Conservation (phyloP, 1,140 invertebrate genomes). For the Heterodera carotae region DNA sequence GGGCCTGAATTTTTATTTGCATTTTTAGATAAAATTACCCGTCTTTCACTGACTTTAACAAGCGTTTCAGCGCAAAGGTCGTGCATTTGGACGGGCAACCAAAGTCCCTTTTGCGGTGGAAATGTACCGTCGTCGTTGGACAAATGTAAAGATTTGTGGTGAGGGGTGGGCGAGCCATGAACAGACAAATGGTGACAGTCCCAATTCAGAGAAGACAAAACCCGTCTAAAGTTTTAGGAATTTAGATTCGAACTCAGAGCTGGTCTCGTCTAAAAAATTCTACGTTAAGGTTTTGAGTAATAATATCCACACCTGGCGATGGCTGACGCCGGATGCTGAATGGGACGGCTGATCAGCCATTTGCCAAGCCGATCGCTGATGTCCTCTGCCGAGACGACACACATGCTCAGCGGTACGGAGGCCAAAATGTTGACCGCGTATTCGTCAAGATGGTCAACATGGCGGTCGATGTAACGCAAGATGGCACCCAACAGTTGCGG, state of each 20-base stretch:
- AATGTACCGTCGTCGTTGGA: too few relatives aligned
- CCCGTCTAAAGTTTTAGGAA: slow-evolving; percentile 31
- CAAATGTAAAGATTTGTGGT: not conserved
- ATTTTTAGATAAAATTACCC: slow-evolving; percentile 12
- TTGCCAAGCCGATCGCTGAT: slow-evolving; percentile 45
- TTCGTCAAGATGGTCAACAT: slow-evolving; percentile 49
- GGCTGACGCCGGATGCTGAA: slow-evolving; percentile 38
- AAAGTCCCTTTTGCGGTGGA: slow-evolving; percentile 22
- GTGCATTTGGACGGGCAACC: slow-evolving; percentile 41
- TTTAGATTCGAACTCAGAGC: too few relatives aligned
- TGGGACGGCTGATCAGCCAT: slow-evolving; percentile 43
- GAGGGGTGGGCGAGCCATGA: not conserved
- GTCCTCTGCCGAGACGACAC: slow-evolving; percentile 36
- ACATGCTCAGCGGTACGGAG: slow-evolving; percentile 40
- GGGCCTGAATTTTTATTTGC: slow-evolving; percentile 29
- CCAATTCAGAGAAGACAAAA: slow-evolving; percentile 47
- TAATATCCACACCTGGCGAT: slow-evolving; percentile 35
- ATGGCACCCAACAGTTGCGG: slow-evolving; percentile 34
- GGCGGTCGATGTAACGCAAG: slow-evolving; percentile 45
- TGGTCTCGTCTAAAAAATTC: too few relatives aligned
- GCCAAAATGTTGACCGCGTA: slow-evolving; percentile 51
- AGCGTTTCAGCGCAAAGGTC: slow-evolving; percentile 36
- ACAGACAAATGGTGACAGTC: not conserved
- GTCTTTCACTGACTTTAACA: slow-evolving; percentile 20
- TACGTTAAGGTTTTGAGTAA: too few relatives aligned